A percentile compares a stretch with the other conserved stretches of the same genome.
Evolutionary conservation across 2,888 invertebrate genomes (phyloP).

Genomic region (Argyresthia albistria): DNA sequence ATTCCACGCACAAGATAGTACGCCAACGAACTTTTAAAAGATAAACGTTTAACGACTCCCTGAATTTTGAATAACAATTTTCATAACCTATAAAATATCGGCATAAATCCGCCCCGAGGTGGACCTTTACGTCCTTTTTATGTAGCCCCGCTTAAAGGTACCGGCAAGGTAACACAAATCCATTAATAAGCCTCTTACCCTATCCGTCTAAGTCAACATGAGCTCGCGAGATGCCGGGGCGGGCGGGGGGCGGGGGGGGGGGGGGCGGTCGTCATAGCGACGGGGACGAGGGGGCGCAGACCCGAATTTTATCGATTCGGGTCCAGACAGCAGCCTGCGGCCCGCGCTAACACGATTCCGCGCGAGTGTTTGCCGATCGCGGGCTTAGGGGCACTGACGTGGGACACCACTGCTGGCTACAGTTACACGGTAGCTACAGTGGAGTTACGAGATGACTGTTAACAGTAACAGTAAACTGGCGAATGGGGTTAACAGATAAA

Average conservation of each 20-base stretch:
- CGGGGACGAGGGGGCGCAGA: slow-evolving; percentile 61
- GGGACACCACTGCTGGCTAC: slow-evolving; percentile 18
- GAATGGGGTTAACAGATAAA: too few species aligned
- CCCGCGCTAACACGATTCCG: slow-evolving; percentile 64
- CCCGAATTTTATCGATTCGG: slow-evolving; percentile 72
- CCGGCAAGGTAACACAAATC: slow-evolving; percentile 60
- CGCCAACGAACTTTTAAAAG: too few species aligned
- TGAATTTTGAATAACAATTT: slow-evolving; percentile 11
- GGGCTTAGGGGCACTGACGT: slow-evolving; percentile 62
- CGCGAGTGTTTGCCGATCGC: slow-evolving; percentile 64
- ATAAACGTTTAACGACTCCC: not conserved
- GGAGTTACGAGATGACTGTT: too few species aligned
- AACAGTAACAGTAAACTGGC: too few species aligned
- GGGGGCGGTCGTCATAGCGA: slow-evolving; percentile 25
- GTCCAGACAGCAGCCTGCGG: slow-evolving; percentile 65
- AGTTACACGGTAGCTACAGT: too few species aligned
- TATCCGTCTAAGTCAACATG: slow-evolving; percentile 72
- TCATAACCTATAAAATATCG: not conserved
- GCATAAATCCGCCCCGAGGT: not conserved
- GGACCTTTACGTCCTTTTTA: slow-evolving; percentile 12
- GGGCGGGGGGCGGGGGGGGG: slow-evolving; percentile 30
- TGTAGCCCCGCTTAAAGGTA: slow-evolving; percentile 30
- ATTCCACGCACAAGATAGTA: too few species aligned
- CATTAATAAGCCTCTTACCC: slow-evolving; percentile 73
- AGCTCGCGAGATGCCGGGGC: slow-evolving; percentile 52